Conservation (phyloP, 1,140 invertebrate genomes). For the Nylanderia fulva region DNA sequence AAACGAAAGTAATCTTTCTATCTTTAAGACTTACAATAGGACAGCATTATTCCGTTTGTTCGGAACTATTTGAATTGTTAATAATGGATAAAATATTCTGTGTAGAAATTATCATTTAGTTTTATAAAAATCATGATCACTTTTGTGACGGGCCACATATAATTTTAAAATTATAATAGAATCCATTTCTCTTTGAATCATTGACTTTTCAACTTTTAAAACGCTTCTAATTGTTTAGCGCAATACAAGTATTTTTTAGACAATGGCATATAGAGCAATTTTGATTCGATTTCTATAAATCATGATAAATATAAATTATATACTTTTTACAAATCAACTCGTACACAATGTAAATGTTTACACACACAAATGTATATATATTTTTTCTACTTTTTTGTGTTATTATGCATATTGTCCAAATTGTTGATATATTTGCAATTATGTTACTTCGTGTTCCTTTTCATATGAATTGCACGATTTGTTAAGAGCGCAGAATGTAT, state of each 20-base stretch:
- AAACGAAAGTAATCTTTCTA: conserved; percentile 85
- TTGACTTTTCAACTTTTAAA: background rate
- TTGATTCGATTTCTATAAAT: background rate
- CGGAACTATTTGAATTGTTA: conserved; percentile 35
- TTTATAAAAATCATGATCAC: conserved; percentile 34
- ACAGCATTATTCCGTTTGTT: background rate
- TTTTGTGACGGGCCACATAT: conserved; percentile 39
- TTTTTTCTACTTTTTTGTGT: conserved; percentile 63
- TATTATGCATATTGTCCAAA: conserved; percentile 17
- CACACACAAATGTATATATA: conserved; percentile 19
- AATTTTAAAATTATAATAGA: conserved; percentile 1
- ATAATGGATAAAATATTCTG: background rate
- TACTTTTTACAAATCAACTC: conserved; percentile 14
- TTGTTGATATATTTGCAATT: conserved; percentile 13
- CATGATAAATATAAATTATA: conserved; percentile 10
- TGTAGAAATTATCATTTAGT: conserved; percentile 2
- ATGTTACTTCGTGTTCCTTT: too few relatives aligned
- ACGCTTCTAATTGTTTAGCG: background rate
- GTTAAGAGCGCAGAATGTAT: background rate
- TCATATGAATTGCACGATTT: conserved; percentile 67
- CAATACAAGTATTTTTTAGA: background rate
- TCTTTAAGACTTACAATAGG: background rate
- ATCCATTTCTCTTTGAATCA: background rate
- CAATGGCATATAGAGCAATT: background rate
- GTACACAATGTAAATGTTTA: conserved; percentile 53